Conservation (phyloP, 92 coral and sea anemone species). For the Porites cylindrica region DNA sequence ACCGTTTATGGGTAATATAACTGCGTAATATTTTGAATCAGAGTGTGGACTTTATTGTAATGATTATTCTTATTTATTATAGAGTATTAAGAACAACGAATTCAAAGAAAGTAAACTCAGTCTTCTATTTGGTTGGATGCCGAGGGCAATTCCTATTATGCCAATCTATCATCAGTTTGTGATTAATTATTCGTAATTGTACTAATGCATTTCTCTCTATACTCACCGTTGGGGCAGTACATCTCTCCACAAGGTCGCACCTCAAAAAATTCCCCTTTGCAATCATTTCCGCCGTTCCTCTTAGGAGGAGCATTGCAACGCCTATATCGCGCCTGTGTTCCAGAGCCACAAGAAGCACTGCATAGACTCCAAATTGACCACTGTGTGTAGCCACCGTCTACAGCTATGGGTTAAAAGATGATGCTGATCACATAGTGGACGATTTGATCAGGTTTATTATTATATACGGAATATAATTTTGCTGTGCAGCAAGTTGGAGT, state of each 20-base stretch:
- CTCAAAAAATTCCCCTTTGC: background rate
- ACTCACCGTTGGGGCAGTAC: slow-evolving; percentile 1
- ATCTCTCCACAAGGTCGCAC: background rate
- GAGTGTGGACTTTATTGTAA: no score
- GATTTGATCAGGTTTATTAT: background rate
- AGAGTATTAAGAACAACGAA: no score
- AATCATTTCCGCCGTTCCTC: slow-evolving; percentile 13
- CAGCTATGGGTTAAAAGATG: background rate
- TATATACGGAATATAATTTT: background rate
- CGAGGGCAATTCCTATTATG: no score
- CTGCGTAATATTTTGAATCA: no score
- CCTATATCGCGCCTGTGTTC: background rate
- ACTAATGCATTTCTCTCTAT: background rate
- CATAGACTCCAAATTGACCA: slow-evolving; percentile 24
- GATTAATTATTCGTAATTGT: no score
- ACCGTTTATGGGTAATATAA: no score
- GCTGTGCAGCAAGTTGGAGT: background rate
- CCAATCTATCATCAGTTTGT: no score
- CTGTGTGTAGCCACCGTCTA: slow-evolving; percentile 28
- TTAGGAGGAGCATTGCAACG: slow-evolving; percentile 10
- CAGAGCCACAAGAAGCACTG: slow-evolving; percentile 15
- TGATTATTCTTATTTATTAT: no score
- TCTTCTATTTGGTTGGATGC: no score
- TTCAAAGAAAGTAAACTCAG: no score
- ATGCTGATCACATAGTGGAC: background rate